phyloP scores from a whole-genome alignment of 2,888 invertebrate species.

The Lasiommata megera region DNA sequence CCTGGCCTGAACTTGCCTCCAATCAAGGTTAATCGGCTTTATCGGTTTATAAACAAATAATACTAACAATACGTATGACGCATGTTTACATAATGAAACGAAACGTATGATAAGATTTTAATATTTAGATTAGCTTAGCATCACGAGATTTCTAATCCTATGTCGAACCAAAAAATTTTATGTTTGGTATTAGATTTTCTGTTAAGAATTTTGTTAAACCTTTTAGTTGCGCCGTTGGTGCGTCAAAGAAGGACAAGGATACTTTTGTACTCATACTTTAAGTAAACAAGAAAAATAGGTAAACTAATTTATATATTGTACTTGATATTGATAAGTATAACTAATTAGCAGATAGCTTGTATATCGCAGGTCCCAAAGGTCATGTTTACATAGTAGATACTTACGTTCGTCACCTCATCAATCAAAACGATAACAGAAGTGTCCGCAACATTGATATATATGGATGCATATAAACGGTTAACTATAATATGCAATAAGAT shows the following conservation, averaged over 20 bases:
- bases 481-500: not conserved
- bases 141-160: too few species aligned
- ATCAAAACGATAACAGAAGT: constrained; percentile 24
- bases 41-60: constrained; percentile 5
- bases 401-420: constrained; percentile 27
- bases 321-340: constrained; percentile 1
- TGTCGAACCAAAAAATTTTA: too few species aligned
- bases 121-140: not conserved
- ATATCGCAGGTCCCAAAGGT: constrained; percentile 9
- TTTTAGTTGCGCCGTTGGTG: too few species aligned
- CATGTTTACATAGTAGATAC: constrained; percentile 20
- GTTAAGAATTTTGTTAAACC: too few species aligned
- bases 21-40: constrained; percentile 22
- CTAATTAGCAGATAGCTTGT: constrained; percentile 22
- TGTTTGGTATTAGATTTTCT: too few species aligned
- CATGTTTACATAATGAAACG: not conserved
- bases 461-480: not conserved
- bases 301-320: not conserved
- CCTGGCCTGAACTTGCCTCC: constrained; percentile 27
- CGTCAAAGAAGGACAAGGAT: too few species aligned
- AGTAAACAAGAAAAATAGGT: not conserved
- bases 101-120: not conserved
- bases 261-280: too few species aligned
- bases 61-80: constrained; percentile 22
- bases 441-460: constrained; percentile 12